A percentile compares a stretch with the other conserved stretches of the same genome.
phyloP scores from a whole-genome alignment of 2,888 invertebrate genomes.

The Eristalis arbustorum region DNA sequence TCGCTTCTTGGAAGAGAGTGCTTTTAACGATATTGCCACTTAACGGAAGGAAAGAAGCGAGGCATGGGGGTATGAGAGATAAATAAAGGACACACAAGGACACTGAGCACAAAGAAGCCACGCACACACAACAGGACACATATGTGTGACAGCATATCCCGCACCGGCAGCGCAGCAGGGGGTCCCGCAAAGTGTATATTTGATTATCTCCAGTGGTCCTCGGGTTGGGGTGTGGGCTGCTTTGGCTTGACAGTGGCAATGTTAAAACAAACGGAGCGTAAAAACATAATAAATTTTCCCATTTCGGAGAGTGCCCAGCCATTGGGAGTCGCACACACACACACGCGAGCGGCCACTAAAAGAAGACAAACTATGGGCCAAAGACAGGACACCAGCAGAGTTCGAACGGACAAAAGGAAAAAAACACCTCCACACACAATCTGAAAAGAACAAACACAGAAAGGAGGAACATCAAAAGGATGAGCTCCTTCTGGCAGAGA shows the following conservation, averaged over 20 bases:
- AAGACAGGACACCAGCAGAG: slow-evolving; percentile 2
- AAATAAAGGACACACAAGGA: slow-evolving; percentile 38
- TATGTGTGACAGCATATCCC: slow-evolving; percentile 62
- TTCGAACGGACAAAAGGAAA: not conserved
- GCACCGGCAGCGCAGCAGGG: slow-evolving; percentile 53
- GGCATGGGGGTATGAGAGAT: slow-evolving; percentile 42
- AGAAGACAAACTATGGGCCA: slow-evolving; percentile 14
- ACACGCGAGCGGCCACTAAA: slow-evolving; percentile 35
- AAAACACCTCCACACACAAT: not conserved
- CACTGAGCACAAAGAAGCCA: slow-evolving; percentile 13
- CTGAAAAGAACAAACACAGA: slow-evolving; percentile 45
- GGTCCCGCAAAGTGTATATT: slow-evolving; percentile 65
- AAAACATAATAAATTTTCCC: slow-evolving; percentile 69
- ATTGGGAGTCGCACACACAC: slow-evolving; percentile 26
- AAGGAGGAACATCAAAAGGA: slow-evolving; percentile 59
- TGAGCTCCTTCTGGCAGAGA: slow-evolving; percentile 48
- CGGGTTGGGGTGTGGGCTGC: not conserved
- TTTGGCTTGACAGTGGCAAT: slow-evolving; percentile 24
- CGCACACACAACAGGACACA: slow-evolving; percentile 54
- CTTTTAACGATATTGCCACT: slow-evolving; percentile 71
- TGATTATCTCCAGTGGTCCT: slow-evolving; percentile 59
- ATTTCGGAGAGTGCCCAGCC: slow-evolving; percentile 58
- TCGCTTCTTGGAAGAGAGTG: slow-evolving; percentile 54
- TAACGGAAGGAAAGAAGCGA: slow-evolving; percentile 9
- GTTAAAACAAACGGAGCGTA: slow-evolving; percentile 65